Conservation (phyloP, 2,888 invertebrate genomes). For the Pyralis farinalis region DNA sequence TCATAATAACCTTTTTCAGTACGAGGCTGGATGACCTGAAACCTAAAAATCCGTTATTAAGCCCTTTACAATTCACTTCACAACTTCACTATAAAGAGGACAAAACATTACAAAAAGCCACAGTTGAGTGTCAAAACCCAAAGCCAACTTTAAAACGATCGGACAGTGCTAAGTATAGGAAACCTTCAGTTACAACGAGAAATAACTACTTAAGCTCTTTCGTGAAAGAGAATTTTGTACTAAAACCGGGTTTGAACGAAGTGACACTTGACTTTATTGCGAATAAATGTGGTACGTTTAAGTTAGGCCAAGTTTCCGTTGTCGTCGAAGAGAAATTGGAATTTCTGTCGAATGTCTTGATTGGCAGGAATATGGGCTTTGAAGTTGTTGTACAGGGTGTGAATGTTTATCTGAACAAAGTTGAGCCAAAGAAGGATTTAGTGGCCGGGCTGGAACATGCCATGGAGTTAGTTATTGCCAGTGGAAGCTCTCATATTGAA, state of each 20-base stretch:
- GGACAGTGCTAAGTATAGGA: constrained; percentile 86
- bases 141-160: constrained; percentile 84
- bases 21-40: constrained; percentile 83
- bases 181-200: constrained; percentile 83
- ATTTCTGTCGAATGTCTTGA: constrained; percentile 84
- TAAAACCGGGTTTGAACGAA: constrained; percentile 85
- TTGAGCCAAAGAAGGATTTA: constrained; percentile 84
- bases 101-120: constrained; percentile 87
- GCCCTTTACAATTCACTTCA: constrained; percentile 83
- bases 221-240: constrained; percentile 59
- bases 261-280: constrained; percentile 82
- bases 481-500: constrained; percentile 88
- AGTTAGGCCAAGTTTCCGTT: constrained; percentile 86
- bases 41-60: constrained; percentile 80
- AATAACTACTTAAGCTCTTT: constrained; percentile 84
- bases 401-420: constrained; percentile 72
- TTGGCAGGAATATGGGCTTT: constrained; percentile 74
- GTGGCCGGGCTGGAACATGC: constrained; percentile 91
- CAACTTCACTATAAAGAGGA: constrained; percentile 91
- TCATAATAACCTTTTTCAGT: no score
- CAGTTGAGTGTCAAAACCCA: constrained; percentile 85
- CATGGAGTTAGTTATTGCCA: constrained; percentile 87
- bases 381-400: constrained; percentile 79
- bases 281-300: constrained; percentile 85
- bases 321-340: constrained; percentile 84